Evolutionary conservation across 2,888 invertebrate species (phyloP).

Genomic region (Synergus itoensis): DNA sequence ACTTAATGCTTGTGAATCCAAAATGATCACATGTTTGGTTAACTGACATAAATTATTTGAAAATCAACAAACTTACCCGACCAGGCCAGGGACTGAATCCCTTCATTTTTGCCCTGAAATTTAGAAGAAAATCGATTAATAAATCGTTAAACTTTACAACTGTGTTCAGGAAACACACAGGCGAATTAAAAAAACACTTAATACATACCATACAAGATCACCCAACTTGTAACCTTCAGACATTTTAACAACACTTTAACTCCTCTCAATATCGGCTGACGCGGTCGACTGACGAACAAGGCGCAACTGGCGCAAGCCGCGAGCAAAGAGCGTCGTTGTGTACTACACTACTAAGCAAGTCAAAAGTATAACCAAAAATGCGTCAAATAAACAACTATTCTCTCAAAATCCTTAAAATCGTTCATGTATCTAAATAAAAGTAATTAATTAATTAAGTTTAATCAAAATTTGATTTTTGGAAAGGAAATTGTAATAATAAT

Average conservation of each 20-base stretch:
- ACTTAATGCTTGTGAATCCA: too few species aligned
- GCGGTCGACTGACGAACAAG: slow-evolving; percentile 67
- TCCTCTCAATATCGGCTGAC: slow-evolving; percentile 72
- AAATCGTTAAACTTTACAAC: not conserved
- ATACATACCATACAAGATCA: slow-evolving; percentile 85
- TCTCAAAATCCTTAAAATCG: not conserved
- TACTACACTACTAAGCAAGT: slow-evolving; percentile 12
- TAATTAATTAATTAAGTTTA: not conserved
- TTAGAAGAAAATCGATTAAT: slow-evolving; percentile 68
- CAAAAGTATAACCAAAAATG: not conserved
- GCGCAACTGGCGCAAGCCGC: too few species aligned
- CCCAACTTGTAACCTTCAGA: slow-evolving; percentile 82
- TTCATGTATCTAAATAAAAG: not conserved
- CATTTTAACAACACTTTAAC: slow-evolving; percentile 74
- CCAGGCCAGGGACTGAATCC: slow-evolving; percentile 98
- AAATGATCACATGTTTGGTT: too few species aligned
- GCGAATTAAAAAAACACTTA: slow-evolving; percentile 42
- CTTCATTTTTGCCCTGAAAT: slow-evolving; percentile 98
- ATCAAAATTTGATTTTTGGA: not conserved
- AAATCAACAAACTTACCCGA: slow-evolving; percentile 86
- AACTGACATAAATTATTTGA: too few species aligned
- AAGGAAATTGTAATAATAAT: not conserved
- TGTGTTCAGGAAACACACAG: not conserved
- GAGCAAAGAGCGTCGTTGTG: slow-evolving; percentile 13
- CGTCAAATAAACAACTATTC: not conserved